A percentile compares a stretch with the other conserved stretches of the same genome.
These are phyloP conservation scores for Pristionchus entomophagus DNA, from an alignment of 2,888 invertebrate species.

Conservation along the genomic window DNA sequence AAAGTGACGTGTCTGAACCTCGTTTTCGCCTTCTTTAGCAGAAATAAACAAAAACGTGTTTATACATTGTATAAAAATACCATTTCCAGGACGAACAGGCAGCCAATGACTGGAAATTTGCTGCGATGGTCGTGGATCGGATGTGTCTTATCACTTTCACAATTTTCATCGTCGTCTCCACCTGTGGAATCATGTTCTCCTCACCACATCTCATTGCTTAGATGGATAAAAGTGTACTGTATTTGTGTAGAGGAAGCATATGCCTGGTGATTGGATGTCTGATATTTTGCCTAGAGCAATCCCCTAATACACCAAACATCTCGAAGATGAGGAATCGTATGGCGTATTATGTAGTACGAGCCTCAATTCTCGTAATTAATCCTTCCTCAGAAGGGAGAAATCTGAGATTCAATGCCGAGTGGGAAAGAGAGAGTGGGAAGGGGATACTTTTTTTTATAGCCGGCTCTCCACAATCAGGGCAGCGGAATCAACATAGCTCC, in stretches of 20 bases:
- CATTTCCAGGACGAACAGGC: constrained; percentile 67
- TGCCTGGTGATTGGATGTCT: no score
- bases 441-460: constrained; percentile 35
- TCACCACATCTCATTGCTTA: constrained; percentile 69
- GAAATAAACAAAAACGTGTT: no score
- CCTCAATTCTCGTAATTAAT: constrained; percentile 22
- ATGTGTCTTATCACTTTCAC: constrained; percentile 71
- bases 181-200: constrained; percentile 71
- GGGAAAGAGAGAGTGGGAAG: neutral
- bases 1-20: no score
- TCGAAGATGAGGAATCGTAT: constrained; percentile 50
- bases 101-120: constrained; percentile 74
- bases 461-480: constrained; percentile 26
- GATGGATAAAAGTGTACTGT: neutral
- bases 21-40: no score
- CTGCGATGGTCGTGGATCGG: constrained; percentile 71
- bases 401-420: constrained; percentile 28
- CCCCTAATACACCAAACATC: no score
- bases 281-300: no score
- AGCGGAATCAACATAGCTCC: no score
- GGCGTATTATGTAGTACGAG: neutral
- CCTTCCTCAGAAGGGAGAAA: neutral
- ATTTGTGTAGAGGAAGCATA: no score
- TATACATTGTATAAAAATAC: neutral
- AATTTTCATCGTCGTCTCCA: constrained; percentile 69